Percentiles rank a stretch among this genome's conserved stretches.
Conservation (phyloP, 2,888 invertebrate species). For the Baccha elongata region DNA sequence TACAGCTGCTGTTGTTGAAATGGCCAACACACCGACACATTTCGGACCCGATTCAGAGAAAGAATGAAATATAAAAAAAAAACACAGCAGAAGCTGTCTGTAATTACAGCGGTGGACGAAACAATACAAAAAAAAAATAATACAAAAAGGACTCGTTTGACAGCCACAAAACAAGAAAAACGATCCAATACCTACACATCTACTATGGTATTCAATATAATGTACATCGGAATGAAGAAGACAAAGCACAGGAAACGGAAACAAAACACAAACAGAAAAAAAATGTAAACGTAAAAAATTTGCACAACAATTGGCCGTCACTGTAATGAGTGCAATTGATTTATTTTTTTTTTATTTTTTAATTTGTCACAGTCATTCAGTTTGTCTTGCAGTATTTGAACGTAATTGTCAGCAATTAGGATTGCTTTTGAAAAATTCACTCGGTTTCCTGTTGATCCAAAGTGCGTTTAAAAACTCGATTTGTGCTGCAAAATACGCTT, state of each 20-base stretch:
- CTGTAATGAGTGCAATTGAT: slow-evolving; percentile 69
- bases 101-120: slow-evolving; percentile 58
- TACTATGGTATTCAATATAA: slow-evolving; percentile 1
- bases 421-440: slow-evolving; percentile 47
- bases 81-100: slow-evolving; percentile 70
- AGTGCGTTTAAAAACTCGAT: slow-evolving; percentile 1
- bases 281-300: slow-evolving; percentile 43
- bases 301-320: slow-evolving; percentile 71
- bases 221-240: slow-evolving; percentile 8
- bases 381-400: slow-evolving; percentile 31
- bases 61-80: background rate
- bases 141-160: slow-evolving; percentile 65
- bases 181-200: slow-evolving; percentile 20
- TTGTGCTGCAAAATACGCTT: background rate
- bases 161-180: slow-evolving; percentile 59
- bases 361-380: slow-evolving; percentile 47
- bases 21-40: slow-evolving; percentile 56
- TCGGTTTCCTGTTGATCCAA: slow-evolving; percentile 46
- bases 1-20: slow-evolving; percentile 35
- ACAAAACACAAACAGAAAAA: slow-evolving; percentile 14
- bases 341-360: slow-evolving; percentile 45
- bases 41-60: slow-evolving; percentile 41
- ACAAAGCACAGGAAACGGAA: slow-evolving; percentile 23
- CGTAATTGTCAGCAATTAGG: slow-evolving; percentile 52
- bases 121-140: slow-evolving; percentile 11